Evolutionary conservation across 2,888 invertebrate species (phyloP).

Genomic region (Agrotis clavis): DNA sequence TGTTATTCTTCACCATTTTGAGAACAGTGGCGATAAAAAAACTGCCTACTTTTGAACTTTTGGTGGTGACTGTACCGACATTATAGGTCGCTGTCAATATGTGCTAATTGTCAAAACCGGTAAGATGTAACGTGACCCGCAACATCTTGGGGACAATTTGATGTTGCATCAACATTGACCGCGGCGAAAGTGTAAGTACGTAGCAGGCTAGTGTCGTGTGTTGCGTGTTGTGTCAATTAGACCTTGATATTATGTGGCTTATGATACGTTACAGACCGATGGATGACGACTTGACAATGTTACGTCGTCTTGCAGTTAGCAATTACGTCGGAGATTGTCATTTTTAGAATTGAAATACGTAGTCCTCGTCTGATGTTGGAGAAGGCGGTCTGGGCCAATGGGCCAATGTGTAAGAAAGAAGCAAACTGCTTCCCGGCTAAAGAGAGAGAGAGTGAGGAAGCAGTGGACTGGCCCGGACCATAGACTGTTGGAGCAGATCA

Average conservation of each 20-base stretch:
- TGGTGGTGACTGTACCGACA: slow-evolving; percentile 50
- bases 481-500: no score
- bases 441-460: no score
- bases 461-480: no score
- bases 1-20: neutral
- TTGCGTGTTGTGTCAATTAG: slow-evolving; percentile 78
- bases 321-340: neutral
- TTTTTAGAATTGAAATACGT: neutral
- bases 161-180: slow-evolving; percentile 70
- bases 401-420: no score
- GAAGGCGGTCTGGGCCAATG: no score
- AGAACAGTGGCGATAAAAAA: neutral
- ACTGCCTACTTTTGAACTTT: slow-evolving; percentile 5
- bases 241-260: slow-evolving; percentile 65
- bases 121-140: slow-evolving; percentile 52
- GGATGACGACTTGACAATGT: slow-evolving; percentile 14
- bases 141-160: slow-evolving; percentile 62
- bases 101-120: slow-evolving; percentile 70
- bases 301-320: neutral
- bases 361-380: no score
- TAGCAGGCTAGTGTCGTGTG: slow-evolving; percentile 58
- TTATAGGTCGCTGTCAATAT: slow-evolving; percentile 66
- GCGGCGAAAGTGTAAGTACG: slow-evolving; percentile 72
- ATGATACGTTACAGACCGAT: slow-evolving; percentile 25
- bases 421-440: no score